These are phyloP conservation scores for Cancer borealis DNA, from an alignment of 2,888 invertebrate species.

Conservation along the genomic window DNA sequence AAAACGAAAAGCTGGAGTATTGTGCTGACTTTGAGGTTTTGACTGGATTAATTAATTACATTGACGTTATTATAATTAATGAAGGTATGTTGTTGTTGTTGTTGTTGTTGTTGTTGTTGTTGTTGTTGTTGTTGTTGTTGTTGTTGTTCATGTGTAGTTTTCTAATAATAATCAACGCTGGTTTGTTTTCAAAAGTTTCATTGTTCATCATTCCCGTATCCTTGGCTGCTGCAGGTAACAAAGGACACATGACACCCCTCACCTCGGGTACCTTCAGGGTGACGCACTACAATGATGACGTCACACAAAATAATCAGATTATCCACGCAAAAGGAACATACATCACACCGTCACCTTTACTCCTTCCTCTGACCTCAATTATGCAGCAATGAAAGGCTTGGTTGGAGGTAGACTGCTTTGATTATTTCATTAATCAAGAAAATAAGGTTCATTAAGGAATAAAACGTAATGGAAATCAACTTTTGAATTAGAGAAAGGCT, in stretches of 20 bases:
- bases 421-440: background rate
- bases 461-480: background rate
- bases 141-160: no score
- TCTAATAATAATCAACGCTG: no score
- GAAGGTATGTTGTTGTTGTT: background rate
- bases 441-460: background rate
- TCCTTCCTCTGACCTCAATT: background rate
- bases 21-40: background rate
- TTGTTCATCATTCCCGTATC: no score
- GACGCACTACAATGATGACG: no score
- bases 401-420: background rate
- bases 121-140: no score
- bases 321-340: background rate
- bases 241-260: no score
- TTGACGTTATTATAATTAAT: background rate
- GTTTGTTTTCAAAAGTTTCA: no score
- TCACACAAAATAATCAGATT: background rate
- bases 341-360: background rate
- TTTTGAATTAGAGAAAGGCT: background rate
- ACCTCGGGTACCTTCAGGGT: no score
- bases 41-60: background rate
- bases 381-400: background rate
- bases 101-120: background rate
- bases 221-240: no score
- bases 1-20: background rate